Base-by-base conservation (phyloP, 2,888 invertebrate species). In the Sarcophaga subvicina region DNA sequence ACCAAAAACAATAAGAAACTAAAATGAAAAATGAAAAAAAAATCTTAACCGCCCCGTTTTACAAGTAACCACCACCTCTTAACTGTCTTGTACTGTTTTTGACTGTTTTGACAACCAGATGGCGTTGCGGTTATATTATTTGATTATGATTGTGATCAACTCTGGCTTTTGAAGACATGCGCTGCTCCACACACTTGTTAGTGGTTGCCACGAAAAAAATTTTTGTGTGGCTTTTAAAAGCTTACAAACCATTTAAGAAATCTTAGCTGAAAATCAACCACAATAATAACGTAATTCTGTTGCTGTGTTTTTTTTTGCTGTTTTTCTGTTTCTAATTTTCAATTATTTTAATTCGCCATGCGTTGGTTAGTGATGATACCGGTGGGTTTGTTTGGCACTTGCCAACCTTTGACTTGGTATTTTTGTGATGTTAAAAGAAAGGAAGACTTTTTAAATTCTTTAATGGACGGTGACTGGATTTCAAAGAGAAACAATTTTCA, bases 91-190 rank as follows among this genome's bases (percentile, higher is more conserved):
- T 67, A 27, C 2, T 0, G 14, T 76, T 10, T 22, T 22, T 77
- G 73, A 80, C 64, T 77, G 69, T 80, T 77, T 82, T 87, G 87
- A 87, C 88, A 87, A 82, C 67, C 87, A 88, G 84, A 84, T 87
- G 85, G 87, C 87, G 80, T 80, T 80, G 76, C 27, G 76, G 73
- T 85, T 80, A 76, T 66, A 62, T 3, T 54, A 47, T 25, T 47
- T 60, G 25, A 4, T 72, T 64, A 37, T 37, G 37, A 37, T 37
- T 37, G 37, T 37, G 37, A 10, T 37, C 10, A 37, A 37, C 37
- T 10, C 37, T 37, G 8, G 37, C 54, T 14, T 12, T 17, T 14
- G 17, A 47, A 77, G 72, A 84, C 85, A 87, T 88, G 85, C 83
- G 83, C 83, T 84, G 83, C 78, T 81, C 62, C 78, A 59, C 62